Conservation (phyloP, 2,797 vertebrate genomes). For the Bovichtus diacanthus region DNA sequence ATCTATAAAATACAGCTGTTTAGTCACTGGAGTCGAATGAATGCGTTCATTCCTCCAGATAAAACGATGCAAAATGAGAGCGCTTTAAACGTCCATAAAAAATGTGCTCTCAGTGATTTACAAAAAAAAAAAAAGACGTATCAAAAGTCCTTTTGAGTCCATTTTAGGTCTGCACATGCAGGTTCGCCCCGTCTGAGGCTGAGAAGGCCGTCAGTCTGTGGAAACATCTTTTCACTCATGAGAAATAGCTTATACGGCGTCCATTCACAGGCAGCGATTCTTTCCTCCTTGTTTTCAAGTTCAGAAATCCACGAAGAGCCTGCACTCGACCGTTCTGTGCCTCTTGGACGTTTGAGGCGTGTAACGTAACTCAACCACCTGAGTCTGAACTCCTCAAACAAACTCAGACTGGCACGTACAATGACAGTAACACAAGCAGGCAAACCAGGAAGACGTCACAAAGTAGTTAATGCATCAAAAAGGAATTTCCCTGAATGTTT, state of each 20-base stretch:
- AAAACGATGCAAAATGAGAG: conserved; percentile 58
- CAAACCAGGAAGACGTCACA: conserved; percentile 44
- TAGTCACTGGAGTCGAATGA: conserved; percentile 68
- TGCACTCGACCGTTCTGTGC: conserved; percentile 12
- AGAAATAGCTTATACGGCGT: conserved; percentile 66
- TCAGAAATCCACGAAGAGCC: conserved; percentile 22
- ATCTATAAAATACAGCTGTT: conserved; percentile 83
- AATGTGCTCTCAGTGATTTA: conserved; percentile 68
- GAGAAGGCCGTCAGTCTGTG: conserved; percentile 45
- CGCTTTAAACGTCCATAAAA: conserved; percentile 66
- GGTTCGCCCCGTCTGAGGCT: conserved; percentile 29
- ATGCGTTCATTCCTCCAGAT: conserved; percentile 54
- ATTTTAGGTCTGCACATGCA: conserved; percentile 47
- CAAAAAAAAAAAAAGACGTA: conserved; percentile 53
- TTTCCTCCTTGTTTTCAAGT: conserved; percentile 31
- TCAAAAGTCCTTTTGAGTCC: conserved; percentile 66
- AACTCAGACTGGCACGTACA: conserved; percentile 54
- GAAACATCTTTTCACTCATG: conserved; percentile 53
- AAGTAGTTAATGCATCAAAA: conserved; percentile 53
- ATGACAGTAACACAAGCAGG: conserved; percentile 29
- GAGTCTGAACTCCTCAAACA: conserved; percentile 47
- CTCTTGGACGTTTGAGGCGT: conserved; percentile 34
- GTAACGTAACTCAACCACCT: conserved; percentile 27
- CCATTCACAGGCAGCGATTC: conserved; percentile 20
- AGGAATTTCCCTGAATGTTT: conserved; percentile 83